A percentile compares a stretch with the other conserved stretches of the same genome.
Conservation (phyloP, 1,140 invertebrate genomes). For the Gyrodactylus salaris region DNA sequence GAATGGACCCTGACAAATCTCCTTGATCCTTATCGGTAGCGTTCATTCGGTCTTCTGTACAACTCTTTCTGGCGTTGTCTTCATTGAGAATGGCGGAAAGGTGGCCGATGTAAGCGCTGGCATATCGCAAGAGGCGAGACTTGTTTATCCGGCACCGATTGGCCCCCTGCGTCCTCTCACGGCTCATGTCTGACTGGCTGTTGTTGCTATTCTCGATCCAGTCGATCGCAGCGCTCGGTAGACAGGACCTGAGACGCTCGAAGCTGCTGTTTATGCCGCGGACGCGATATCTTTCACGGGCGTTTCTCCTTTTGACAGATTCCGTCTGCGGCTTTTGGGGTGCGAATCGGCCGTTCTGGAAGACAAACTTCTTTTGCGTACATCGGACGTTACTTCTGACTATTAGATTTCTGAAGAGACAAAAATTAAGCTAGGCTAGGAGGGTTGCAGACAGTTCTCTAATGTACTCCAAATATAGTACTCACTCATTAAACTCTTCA, state of each 20-base stretch:
- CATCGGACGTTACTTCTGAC: not conserved
- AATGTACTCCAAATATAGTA: too few species aligned
- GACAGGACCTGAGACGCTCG: not conserved
- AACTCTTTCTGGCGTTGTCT: too few species aligned
- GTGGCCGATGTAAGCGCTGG: not conserved
- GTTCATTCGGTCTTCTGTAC: too few species aligned
- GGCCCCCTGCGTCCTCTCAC: not conserved
- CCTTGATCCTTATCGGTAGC: too few species aligned
- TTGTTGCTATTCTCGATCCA: not conserved
- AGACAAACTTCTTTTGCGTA: not conserved
- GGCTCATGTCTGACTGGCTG: not conserved
- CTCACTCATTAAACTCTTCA: too few species aligned
- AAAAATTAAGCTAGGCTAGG: too few species aligned
- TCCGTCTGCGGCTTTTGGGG: slow-evolving; percentile 10
- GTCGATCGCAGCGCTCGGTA: not conserved
- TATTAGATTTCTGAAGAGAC: not conserved
- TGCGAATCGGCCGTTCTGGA: slow-evolving; percentile 4
- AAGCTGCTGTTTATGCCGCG: not conserved
- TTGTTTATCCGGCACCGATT: not conserved
- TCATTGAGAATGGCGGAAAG: not conserved
- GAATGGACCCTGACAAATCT: too few species aligned
- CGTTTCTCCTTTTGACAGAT: not conserved
- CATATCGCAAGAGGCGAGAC: not conserved
- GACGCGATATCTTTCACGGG: not conserved
- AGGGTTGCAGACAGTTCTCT: too few species aligned